Evolutionary conservation across 2,113 vertebrate species (phyloP).

Genomic region (Crotalus tigris): DNA sequence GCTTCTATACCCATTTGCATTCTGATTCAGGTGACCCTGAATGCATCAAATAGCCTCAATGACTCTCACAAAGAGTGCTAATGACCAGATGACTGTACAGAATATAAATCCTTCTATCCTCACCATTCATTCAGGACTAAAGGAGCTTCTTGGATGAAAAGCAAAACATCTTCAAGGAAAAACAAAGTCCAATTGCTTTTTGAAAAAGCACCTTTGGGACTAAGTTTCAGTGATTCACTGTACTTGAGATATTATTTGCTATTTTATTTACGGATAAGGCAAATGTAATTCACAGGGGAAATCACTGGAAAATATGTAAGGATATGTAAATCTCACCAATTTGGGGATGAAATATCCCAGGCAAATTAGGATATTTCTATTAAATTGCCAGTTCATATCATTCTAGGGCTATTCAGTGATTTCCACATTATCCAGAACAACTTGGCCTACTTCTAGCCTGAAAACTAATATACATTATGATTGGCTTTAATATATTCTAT

Average conservation of each 20-base stretch:
- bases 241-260: neutral
- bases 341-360: neutral
- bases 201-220: neutral
- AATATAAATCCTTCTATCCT: neutral
- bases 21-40: neutral
- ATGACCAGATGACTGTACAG: neutral
- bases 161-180: neutral
- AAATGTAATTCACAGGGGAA: neutral
- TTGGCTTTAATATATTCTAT: neutral
- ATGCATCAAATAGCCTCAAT: neutral
- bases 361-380: neutral
- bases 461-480: neutral
- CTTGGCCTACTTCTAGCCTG: neutral
- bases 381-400: neutral
- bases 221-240: neutral
- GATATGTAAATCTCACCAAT: neutral
- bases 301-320: neutral
- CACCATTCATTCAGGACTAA: neutral
- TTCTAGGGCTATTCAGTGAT: neutral
- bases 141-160: neutral
- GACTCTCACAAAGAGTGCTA: neutral
- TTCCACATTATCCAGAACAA: neutral
- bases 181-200: neutral
- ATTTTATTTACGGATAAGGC: neutral
- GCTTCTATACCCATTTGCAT: neutral